These are phyloP conservation scores for Tribolium madens DNA, from an alignment of 1,140 invertebrate genomes.

Conservation along the genomic window DNA sequence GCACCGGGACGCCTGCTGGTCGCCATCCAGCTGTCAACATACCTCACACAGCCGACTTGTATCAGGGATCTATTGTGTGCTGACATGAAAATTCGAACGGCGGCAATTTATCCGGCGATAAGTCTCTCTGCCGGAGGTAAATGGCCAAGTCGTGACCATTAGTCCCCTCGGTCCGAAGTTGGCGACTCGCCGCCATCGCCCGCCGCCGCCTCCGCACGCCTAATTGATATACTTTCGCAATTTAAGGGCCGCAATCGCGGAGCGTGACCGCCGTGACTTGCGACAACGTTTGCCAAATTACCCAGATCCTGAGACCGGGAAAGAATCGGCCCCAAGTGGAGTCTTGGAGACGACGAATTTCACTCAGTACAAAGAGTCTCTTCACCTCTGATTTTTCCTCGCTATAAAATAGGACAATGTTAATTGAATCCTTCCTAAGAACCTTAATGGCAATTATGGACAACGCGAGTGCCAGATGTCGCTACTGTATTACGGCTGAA, in stretches of 20 bases:
- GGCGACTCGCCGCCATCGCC: slow-evolving; percentile 48
- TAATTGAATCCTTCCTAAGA: slow-evolving; percentile 22
- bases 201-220: slow-evolving; percentile 43
- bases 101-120: slow-evolving; percentile 64
- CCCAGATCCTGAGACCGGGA: background rate
- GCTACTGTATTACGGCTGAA: slow-evolving; percentile 30
- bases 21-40: slow-evolving; percentile 60
- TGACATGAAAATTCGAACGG: slow-evolving; percentile 65
- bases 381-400: slow-evolving; percentile 1
- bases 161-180: slow-evolving; percentile 52
- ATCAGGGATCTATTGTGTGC: slow-evolving; percentile 64
- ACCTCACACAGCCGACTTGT: slow-evolving; percentile 60
- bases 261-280: slow-evolving; percentile 23
- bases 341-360: too few species aligned
- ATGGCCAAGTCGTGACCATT: slow-evolving; percentile 66
- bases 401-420: slow-evolving; percentile 29
- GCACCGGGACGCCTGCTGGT: slow-evolving; percentile 50
- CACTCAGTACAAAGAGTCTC: background rate
- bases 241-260: slow-evolving; percentile 39
- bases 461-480: slow-evolving; percentile 45
- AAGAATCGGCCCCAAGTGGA: background rate
- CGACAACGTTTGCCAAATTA: background rate
- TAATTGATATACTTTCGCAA: slow-evolving; percentile 58
- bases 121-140: slow-evolving; percentile 65
- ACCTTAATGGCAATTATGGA: slow-evolving; percentile 40